Conservation (phyloP, 2,888 invertebrate genomes). For the Papilio demoleus region DNA sequence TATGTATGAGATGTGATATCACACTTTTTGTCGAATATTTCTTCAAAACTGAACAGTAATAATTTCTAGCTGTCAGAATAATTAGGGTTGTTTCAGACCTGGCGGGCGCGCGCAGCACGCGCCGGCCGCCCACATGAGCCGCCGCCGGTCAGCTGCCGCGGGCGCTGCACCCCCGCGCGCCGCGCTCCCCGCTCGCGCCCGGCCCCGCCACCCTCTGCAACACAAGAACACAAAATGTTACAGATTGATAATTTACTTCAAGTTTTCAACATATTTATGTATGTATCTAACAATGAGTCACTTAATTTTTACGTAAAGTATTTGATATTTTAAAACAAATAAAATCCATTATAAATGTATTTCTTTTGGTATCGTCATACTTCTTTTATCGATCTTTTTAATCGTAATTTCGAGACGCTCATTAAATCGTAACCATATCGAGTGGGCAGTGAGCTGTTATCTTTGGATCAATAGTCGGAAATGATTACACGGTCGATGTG, state of each 20-base stretch:
- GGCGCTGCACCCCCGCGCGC: constrained; percentile 74
- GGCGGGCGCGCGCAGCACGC: constrained; percentile 83
- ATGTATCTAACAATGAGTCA: too few species aligned
- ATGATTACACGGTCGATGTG: constrained; percentile 19
- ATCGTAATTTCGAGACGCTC: constrained; percentile 1
- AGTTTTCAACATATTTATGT: too few species aligned
- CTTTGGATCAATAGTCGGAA: constrained; percentile 16
- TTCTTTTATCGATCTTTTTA: not conserved
- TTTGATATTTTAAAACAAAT: too few species aligned
- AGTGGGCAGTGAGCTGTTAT: not conserved
- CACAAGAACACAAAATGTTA: constrained; percentile 44
- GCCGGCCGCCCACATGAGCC: constrained; percentile 83
- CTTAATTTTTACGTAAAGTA: too few species aligned
- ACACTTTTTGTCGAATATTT: not conserved
- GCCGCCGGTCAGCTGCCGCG: constrained; percentile 81
- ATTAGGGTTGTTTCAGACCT: constrained; percentile 56
- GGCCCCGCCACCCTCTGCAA: constrained; percentile 80
- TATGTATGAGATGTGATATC: too few species aligned
- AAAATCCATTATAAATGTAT: too few species aligned
- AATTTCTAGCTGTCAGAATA: too few species aligned
- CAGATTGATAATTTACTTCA: too few species aligned
- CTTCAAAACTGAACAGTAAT: too few species aligned
- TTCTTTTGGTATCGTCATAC: not conserved
- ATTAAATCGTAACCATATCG: constrained; percentile 6
- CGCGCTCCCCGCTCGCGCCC: constrained; percentile 61